These are phyloP conservation scores for Arenaria interpres DNA, from an alignment of 2,113 vertebrate species.

Conservation along the genomic window DNA sequence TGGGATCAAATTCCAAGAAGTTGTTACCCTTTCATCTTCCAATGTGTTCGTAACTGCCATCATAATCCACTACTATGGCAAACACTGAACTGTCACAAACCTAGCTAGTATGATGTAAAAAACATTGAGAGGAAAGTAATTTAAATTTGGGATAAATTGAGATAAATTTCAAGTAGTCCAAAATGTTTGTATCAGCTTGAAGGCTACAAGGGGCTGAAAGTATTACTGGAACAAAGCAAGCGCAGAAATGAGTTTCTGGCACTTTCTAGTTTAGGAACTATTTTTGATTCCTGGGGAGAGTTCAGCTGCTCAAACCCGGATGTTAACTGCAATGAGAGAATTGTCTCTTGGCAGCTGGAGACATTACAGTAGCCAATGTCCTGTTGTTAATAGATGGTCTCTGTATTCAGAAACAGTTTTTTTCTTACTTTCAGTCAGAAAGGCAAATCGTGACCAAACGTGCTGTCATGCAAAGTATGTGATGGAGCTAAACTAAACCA, in stretches of 20 bases:
- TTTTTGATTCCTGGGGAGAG: not conserved
- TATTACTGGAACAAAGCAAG: not conserved
- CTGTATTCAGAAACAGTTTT: not conserved
- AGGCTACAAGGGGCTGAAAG: not conserved
- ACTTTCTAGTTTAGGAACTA: not conserved
- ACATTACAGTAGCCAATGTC: not conserved
- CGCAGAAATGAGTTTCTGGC: not conserved
- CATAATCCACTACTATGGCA: not conserved
- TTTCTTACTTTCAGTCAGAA: not conserved
- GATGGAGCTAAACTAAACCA: not conserved
- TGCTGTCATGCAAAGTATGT: not conserved
- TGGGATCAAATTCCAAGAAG: not conserved
- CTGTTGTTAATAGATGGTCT: not conserved
- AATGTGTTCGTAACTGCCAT: not conserved
- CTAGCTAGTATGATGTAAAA: not conserved
- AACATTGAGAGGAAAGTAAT: not conserved
- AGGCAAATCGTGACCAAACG: not conserved
- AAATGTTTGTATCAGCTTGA: not conserved
- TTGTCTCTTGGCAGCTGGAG: slow-evolving; percentile 1
- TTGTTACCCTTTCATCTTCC: not conserved
- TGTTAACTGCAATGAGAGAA: not conserved
- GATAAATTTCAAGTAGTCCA: not conserved
- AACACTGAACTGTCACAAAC: not conserved
- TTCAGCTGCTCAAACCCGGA: not conserved
- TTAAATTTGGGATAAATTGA: not conserved